A percentile compares a stretch with the other conserved stretches of the same genome.
These are phyloP conservation scores for Aptenodytes forsteri DNA, from an alignment of 2,113 vertebrate species.

Conservation along the genomic window DNA sequence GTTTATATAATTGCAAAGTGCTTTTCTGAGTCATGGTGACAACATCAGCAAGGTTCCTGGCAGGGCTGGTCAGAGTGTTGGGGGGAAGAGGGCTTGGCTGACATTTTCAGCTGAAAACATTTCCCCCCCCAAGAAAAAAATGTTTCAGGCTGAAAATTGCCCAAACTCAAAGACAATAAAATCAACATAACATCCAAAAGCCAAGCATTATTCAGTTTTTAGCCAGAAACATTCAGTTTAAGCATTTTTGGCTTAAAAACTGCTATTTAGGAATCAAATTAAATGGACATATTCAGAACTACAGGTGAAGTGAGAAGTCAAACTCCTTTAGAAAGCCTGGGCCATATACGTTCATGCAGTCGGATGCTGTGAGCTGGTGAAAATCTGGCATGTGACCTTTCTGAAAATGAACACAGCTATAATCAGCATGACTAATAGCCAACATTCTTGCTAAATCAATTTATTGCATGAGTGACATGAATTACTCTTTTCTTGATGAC, in stretches of 20 bases:
- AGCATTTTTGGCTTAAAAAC: not conserved
- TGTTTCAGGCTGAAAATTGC: not conserved
- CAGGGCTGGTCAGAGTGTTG: not conserved
- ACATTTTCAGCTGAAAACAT: not conserved
- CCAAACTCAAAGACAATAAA: not conserved
- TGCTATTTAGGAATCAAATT: not conserved
- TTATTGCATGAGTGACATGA: not conserved
- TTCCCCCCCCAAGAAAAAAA: not conserved
- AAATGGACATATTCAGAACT: not conserved
- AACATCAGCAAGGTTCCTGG: not conserved
- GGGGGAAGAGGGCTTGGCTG: not conserved
- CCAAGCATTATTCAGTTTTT: not conserved
- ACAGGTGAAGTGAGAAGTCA: not conserved
- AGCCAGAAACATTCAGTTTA: not conserved
- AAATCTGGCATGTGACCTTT: not conserved
- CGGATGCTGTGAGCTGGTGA: not conserved
- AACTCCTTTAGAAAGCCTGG: not conserved
- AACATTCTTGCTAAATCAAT: not conserved
- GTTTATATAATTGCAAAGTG: not conserved
- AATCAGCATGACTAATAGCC: not conserved
- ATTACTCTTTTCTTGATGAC: not conserved
- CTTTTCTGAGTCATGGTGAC: not conserved
- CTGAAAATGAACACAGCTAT: not conserved
- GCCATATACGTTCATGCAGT: accelerated
- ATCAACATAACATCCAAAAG: not conserved